Evolutionary conservation across 2,113 vertebrate species (phyloP), one percentile per base, ranked within the genome.

Genomic region (Callionymus lyra): DNA sequence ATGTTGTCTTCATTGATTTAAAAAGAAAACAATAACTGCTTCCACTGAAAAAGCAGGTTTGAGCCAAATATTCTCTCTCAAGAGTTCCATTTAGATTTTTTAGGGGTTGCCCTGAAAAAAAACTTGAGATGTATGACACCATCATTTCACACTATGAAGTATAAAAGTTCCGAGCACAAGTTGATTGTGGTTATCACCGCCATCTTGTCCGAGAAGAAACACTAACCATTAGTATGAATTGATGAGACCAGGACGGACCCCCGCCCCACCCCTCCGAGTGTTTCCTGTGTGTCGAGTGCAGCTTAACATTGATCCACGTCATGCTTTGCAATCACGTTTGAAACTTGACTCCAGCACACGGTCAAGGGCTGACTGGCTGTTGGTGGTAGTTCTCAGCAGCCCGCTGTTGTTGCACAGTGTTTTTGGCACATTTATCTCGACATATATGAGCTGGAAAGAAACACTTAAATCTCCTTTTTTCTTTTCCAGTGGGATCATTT

Each of bases 251-350:
- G 67, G 62, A 47, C 27, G 43, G 47, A 47, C 38, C 55, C 52
- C n/a, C n/a, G n/a, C n/a, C n/a, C n/a, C n/a, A n/a, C n/a, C n/a
- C n/a, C n/a, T n/a, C 47, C 42, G 38, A 70, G 74, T 75, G 59
- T 75, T 75, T 50, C 53, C 53, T 42, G 34, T 48, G 42, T 63
- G 55, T 59, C 41, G 51, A 62, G 61, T 59, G 58, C 71, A 57
- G 55, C 68, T 71, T 44, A 53, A 27, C 4, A 27, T n/a, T 27
- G 21, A 27, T 27, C 21, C 21, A 27, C 21, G 21, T 27, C 21
- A 8, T 27, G 21, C 21, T 27, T 27, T 27, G 21, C 21, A 27
- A 27, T 27, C 21, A 27, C 21, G 21, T 66, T 53, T 60, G 13
- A 50, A 41, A 70, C 52, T 69, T 52, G 41, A 63, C 64, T 61